phyloP scores from a whole-genome alignment of 1,140 invertebrate species.

The Temnothorax longispinosus region DNA sequence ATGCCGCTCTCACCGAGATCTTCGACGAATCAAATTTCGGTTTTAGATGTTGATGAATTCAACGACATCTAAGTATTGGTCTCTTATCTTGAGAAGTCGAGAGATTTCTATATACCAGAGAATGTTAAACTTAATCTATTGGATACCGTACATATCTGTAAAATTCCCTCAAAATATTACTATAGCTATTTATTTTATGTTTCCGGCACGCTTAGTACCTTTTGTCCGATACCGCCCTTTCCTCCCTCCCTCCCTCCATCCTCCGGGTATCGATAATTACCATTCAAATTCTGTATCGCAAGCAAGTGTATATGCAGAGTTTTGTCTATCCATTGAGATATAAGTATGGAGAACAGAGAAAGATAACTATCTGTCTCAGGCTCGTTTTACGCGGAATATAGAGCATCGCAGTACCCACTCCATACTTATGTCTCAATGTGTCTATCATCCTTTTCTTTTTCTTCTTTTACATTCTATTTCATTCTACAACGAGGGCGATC shows the following conservation, averaged over 20 bases:
- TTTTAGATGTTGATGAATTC: neutral
- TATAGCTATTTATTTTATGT: neutral
- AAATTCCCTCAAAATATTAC: neutral
- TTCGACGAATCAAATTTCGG: constrained; percentile 8
- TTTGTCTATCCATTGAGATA: neutral
- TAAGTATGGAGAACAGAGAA: no score
- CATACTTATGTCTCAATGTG: no score
- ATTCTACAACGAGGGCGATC: neutral
- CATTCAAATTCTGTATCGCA: neutral
- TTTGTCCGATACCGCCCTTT: neutral
- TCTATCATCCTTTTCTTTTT: neutral
- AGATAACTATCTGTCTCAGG: no score
- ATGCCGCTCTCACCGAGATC: no score
- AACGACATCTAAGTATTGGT: neutral
- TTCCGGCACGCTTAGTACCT: neutral
- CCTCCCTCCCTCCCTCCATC: no score
- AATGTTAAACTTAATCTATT: neutral
- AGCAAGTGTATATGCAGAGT: neutral
- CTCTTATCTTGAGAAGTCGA: neutral
- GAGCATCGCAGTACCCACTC: no score
- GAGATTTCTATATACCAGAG: neutral
- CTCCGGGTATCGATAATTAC: neutral
- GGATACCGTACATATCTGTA: neutral
- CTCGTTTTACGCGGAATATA: no score
- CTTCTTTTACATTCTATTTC: neutral